Percentiles rank a stretch among this genome's conserved stretches.
phyloP scores from a whole-genome alignment of 37 sponge, comb jelly and placozoan species.

The Ianthella basta region DNA sequence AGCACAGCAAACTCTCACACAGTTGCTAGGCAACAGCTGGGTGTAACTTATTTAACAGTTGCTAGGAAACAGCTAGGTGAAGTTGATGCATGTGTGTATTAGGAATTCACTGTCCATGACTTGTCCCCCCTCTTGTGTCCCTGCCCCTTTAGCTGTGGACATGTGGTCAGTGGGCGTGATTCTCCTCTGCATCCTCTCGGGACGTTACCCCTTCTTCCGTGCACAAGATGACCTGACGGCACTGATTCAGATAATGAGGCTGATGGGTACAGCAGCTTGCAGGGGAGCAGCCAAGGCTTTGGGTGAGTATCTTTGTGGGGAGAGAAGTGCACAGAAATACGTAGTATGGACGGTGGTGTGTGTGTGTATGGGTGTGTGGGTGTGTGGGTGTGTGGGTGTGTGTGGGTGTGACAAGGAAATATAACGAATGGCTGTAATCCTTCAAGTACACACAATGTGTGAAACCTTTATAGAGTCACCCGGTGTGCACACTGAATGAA shows the following conservation, averaged over 20 bases:
- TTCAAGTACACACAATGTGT: no score
- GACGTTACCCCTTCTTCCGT: slow-evolving; percentile 95
- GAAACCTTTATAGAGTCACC: no score
- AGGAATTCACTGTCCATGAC: background rate
- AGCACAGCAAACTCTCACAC: no score
- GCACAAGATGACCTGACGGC: slow-evolving; percentile 93
- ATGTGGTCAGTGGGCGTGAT: slow-evolving; percentile 91
- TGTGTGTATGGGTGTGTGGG: no score
- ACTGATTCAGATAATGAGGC: slow-evolving; percentile 74
- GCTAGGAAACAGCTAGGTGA: no score
- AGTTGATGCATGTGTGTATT: background rate
- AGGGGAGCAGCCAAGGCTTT: slow-evolving; percentile 36
- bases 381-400: no score
- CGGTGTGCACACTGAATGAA: no score
- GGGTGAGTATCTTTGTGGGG: slow-evolving; percentile 33
- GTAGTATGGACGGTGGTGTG: background rate
- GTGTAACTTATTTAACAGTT: no score
- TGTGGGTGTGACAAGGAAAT: no score
- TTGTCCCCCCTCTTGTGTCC: background rate
- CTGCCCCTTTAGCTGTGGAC: slow-evolving; percentile 61
- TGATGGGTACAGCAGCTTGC: slow-evolving; percentile 56
- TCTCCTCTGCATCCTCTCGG: slow-evolving; percentile 85
- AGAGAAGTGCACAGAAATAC: background rate
- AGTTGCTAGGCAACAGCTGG: no score
- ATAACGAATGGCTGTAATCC: no score